Percentiles rank a stretch among this genome's conserved stretches.
These are phyloP conservation scores for Crocuta crocuta DNA, from an alignment of 2,113 vertebrate genomes.

Conservation along the genomic window DNA sequence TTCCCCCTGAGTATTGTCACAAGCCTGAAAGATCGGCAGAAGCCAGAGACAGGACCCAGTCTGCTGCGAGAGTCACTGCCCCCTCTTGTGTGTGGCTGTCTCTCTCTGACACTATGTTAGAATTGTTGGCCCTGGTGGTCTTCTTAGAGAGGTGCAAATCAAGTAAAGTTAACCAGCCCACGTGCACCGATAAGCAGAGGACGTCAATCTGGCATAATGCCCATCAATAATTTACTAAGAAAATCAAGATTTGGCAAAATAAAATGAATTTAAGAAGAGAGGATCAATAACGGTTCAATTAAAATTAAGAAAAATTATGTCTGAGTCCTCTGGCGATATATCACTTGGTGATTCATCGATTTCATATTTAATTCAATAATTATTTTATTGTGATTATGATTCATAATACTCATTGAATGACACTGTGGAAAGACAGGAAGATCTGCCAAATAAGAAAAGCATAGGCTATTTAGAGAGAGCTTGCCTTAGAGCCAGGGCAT, in stretches of 20 bases:
- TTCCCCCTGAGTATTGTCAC: neutral
- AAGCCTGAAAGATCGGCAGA: neutral
- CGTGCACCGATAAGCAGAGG: neutral
- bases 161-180: neutral
- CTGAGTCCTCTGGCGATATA: neutral
- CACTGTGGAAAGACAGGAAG: neutral
- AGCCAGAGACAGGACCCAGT: neutral
- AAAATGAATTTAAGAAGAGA: neutral
- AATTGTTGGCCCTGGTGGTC: neutral
- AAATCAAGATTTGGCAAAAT: neutral
- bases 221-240: neutral
- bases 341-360: neutral
- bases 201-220: accelerated
- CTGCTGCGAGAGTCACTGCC: neutral
- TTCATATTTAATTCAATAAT: neutral
- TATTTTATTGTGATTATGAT: neutral
- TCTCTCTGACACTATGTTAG: accelerated
- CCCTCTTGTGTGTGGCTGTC: neutral
- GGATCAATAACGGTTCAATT: neutral
- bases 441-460: neutral
- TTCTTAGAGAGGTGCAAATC: neutral
- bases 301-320: neutral
- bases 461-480: neutral
- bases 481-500: accelerated
- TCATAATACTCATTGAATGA: neutral